Evolutionary conservation across 2,797 vertebrate genomes (phyloP).

Genomic region (Falco rusticolus): DNA sequence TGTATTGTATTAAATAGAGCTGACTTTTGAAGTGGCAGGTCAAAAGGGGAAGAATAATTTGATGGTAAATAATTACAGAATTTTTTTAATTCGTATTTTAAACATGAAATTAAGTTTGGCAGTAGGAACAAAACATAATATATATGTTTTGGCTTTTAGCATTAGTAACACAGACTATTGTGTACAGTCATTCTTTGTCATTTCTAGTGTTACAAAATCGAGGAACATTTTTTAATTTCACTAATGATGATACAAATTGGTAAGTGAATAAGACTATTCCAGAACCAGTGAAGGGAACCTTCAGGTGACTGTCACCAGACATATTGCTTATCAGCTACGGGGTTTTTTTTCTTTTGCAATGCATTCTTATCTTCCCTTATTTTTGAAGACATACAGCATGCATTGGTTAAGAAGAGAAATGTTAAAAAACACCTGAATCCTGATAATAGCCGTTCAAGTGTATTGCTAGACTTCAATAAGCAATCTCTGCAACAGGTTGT

Average conservation of each 20-base stretch:
- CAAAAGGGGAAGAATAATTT: neutral
- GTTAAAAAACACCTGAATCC: neutral
- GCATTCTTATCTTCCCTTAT: neutral
- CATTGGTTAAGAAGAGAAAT: neutral
- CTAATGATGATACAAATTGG: neutral
- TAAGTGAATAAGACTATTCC: neutral
- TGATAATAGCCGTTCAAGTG: neutral
- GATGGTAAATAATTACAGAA: neutral
- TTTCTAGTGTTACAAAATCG: neutral
- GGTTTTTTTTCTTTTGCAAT: neutral
- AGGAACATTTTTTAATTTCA: conserved; percentile 4
- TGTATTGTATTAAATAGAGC: neutral
- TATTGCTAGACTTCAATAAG: neutral
- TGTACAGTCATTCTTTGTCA: neutral
- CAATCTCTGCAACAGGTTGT: neutral
- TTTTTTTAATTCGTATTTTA: neutral
- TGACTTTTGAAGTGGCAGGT: neutral
- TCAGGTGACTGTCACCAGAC: neutral
- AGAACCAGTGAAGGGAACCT: neutral
- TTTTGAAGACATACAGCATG: neutral
- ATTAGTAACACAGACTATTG: neutral
- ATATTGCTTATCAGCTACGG: neutral
- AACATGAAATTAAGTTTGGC: neutral
- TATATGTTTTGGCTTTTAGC: neutral
- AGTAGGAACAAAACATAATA: neutral